Evolutionary conservation across 2,797 vertebrate species (phyloP), one percentile per base, ranked within the genome.

Genomic region (Poliocrania exsul): DNA sequence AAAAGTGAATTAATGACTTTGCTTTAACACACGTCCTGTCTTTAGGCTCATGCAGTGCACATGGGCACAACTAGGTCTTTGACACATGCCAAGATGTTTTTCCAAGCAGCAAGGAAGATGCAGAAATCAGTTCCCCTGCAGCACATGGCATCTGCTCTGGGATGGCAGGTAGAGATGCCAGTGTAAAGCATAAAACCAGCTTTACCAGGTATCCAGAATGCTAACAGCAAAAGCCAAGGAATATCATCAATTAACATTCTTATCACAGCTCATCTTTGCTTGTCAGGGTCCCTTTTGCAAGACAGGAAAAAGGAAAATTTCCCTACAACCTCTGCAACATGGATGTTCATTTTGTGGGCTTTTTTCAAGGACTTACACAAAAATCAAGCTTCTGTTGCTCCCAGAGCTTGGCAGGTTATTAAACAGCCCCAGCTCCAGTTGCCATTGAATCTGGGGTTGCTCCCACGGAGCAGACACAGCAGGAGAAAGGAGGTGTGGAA

Each of bases 1-100:
- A 17, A 24, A 72, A 66, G 31, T 11, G 1, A 64, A 28, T 62
- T 81, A 15, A 29, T 77, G 8, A 5, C 17, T 86, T 60, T 49
- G 9, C 51, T 88, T 64, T 46, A 44, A n/a, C 54, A 58, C 15
- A 38, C 0, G 0, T 25, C 49, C 62, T 60, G 37, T 35, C 29
- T 80, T 67, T 9, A 46, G 46, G n/a, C 9, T 80, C 0, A 0
- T 26, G n/a, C 33, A 54, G 33, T 1, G 4, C 20, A 14, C 38
- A 1, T 1, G 12, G 66, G 47, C 56, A 60, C 33, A 60, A 42
- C 10, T 51, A 60, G 10, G 16, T 16, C 50, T 64, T 31, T 38
- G n/a, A 11, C 44, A 35, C 16, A 0, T 13, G 31, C 47, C 47
- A 25, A 70, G 58, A 50, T 25, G 14, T 11, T 3, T 23, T 75